Evolutionary conservation across 1,140 invertebrate species (phyloP).

Genomic region (Polyergus mexicanus): DNA sequence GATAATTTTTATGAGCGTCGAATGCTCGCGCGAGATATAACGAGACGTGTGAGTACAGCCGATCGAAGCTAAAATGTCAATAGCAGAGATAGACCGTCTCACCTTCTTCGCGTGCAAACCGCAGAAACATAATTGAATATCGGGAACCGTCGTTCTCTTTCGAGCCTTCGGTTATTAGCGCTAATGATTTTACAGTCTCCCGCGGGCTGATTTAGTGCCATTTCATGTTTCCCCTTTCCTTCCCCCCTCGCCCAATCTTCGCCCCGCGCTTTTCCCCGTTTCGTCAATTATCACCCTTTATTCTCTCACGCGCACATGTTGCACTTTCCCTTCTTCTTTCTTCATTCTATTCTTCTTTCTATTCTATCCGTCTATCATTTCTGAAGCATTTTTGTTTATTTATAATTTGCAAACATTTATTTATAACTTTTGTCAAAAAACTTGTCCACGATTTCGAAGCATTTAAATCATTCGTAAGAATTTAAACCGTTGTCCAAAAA

Average conservation of each 20-base stretch:
- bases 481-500: background rate
- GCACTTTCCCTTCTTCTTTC: background rate
- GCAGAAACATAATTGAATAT: slow-evolving; percentile 72
- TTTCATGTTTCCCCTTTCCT: slow-evolving; percentile 6
- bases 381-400: background rate
- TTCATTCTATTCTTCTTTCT: background rate
- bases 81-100: slow-evolving; percentile 69
- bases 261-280: background rate
- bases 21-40: slow-evolving; percentile 60
- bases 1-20: slow-evolving; percentile 67
- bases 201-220: slow-evolving; percentile 63
- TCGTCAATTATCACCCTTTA: slow-evolving; percentile 22
- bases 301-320: background rate
- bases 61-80: slow-evolving; percentile 69
- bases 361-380: slow-evolving; percentile 11
- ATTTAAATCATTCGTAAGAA: too few species aligned
- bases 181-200: slow-evolving; percentile 74
- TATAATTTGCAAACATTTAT: too few species aligned
- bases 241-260: background rate
- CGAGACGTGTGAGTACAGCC: slow-evolving; percentile 45
- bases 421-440: background rate
- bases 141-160: slow-evolving; percentile 62
- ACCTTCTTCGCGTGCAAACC: slow-evolving; percentile 67
- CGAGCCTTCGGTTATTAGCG: slow-evolving; percentile 71
- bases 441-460: background rate